Evolutionary conservation across 2,113 vertebrate species (phyloP), one percentile per base, ranked within the genome.

Genomic region (Malurus cyaneus): DNA sequence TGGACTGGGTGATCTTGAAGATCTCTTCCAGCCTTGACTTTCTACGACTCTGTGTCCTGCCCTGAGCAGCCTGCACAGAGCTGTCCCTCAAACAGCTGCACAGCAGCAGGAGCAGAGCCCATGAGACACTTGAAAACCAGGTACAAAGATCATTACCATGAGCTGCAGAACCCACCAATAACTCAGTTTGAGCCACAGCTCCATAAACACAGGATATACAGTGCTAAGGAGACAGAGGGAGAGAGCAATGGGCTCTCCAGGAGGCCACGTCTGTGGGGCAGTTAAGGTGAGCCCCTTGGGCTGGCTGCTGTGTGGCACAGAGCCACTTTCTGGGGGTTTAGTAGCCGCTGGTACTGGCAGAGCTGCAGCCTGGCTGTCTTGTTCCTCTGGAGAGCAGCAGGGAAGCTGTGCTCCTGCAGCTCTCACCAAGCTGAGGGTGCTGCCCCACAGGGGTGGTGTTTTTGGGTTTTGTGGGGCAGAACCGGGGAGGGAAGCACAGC

Each of bases 381-480:
- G 6, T 16, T 64, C 8, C 29, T 52, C 15, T n/a, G 24, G 17
- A 8, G 41, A 81, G 26, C 31, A 61, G 44, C 26, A 2, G 1
- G 11, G 24, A 16, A 69, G 11, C 0, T 54, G 39, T 31, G 29
- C 4, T 74, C 21, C n/a, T 3, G 3, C 29, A 1, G 2, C 8
- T 53, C 9, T 50, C 21, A 25, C 21, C 14, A 19, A 17, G n/a
- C 24, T 57, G 28, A 65, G 46, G 25, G 50, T 49, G 24, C 14
- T n/a, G 76, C 29, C 12, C 13, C 6, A 11, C 0, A 0, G 0
- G 1, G 9, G 12, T 49, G 67, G 26, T 1, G 34, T 47, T 59
- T 83, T 18, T 29, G n/a, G 49, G 41, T 25, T 78, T 12, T 0
- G 3, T 5, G 2, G 8, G 32, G 26, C 32, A 79, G 28, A 14